These are phyloP conservation scores for Neomonachus schauinslandi DNA, from an alignment of 2,113 vertebrate species.

Conservation along the genomic window DNA sequence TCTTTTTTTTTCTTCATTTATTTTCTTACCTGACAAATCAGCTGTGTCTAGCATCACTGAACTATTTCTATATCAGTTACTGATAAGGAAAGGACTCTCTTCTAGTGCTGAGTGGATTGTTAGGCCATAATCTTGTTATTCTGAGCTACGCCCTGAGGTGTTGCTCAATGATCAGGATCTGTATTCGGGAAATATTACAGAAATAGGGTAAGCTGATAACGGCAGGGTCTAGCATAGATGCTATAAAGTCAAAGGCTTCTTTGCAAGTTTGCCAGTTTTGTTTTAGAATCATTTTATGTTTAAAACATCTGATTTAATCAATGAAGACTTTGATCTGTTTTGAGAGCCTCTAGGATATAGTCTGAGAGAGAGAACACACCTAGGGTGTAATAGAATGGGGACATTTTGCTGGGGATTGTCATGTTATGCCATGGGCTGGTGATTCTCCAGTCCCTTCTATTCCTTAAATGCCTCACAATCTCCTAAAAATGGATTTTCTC, in stretches of 20 bases:
- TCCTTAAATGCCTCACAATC: accelerated
- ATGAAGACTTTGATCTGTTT: not conserved
- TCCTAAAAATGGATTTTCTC: not conserved
- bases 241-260: too few relatives aligned
- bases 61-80: not conserved
- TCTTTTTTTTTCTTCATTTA: not conserved
- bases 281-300: not conserved
- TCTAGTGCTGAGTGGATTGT: not conserved
- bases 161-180: constrained; percentile 27
- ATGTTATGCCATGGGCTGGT: accelerated
- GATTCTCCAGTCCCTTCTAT: too few relatives aligned
- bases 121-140: not conserved
- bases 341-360: not conserved
- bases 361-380: too few relatives aligned
- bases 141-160: constrained; percentile 40
- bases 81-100: constrained; percentile 11
- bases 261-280: not conserved
- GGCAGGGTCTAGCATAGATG: not conserved
- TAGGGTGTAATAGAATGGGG: too few relatives aligned
- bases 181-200: not conserved
- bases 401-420: not conserved
- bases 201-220: not conserved
- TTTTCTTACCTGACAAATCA: not conserved
- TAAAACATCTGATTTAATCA: not conserved
- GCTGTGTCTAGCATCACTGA: not conserved